Percentiles rank a stretch among this genome's conserved stretches.
These are phyloP conservation scores for Drosophila nikananu DNA, from an alignment of 1,140 invertebrate species.

Conservation along the genomic window DNA sequence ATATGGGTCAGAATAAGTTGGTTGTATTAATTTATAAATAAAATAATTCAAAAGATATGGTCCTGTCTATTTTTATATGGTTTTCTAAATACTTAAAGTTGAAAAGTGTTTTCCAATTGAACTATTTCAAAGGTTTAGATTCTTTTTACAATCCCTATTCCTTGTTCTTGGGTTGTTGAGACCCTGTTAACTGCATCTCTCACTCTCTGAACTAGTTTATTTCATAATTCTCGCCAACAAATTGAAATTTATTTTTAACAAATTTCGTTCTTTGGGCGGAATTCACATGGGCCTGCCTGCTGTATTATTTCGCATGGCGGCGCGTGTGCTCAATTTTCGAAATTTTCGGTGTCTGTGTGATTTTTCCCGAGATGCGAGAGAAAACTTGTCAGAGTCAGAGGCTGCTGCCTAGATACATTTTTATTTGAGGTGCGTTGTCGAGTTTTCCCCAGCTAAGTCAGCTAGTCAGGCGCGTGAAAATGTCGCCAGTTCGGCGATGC, in stretches of 20 bases:
- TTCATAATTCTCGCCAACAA: constrained; percentile 43
- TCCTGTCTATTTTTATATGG: neutral
- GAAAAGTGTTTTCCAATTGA: neutral
- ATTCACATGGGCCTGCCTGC: constrained; percentile 12
- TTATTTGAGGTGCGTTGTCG: constrained; percentile 69
- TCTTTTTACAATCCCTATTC: neutral
- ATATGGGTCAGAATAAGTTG: neutral
- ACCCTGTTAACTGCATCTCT: constrained; percentile 22
- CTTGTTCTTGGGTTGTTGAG: neutral
- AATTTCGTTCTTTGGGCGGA: constrained; percentile 37
- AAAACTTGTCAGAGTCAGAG: constrained; percentile 69
- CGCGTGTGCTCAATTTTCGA: constrained; percentile 69
- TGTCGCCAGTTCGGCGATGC: constrained; percentile 47
- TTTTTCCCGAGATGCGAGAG: constrained; percentile 51
- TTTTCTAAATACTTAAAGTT: neutral
- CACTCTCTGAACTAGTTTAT: constrained; percentile 36
- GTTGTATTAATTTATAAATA: neutral
- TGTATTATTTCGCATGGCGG: constrained; percentile 69
- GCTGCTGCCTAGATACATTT: constrained; percentile 64
- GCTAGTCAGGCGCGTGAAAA: constrained; percentile 52
- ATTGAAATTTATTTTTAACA: constrained; percentile 51
- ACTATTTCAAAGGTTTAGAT: neutral
- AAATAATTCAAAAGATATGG: neutral
- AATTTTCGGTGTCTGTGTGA: constrained; percentile 36
- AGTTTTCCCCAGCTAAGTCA: constrained; percentile 33